Evolutionary conservation across 92 coral and sea anemone genomes (phyloP).

Genomic region (Heliopora coerulea): DNA sequence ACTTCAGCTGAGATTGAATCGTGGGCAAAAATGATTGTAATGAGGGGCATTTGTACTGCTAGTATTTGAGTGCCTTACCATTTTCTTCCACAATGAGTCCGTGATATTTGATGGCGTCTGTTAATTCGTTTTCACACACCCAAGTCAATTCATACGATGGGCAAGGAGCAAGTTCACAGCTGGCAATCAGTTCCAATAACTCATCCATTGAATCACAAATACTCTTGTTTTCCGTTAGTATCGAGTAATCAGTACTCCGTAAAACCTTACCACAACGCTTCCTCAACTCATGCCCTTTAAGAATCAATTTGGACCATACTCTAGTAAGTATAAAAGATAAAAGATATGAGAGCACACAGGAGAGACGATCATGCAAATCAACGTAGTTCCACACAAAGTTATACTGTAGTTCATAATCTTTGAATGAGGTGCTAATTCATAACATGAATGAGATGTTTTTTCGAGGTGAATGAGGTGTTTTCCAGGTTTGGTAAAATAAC

Average conservation of each 20-base stretch:
- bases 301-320: neutral
- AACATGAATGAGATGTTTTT: no score
- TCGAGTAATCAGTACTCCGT: neutral
- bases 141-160: neutral
- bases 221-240: neutral
- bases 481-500: no score
- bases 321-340: neutral
- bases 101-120: neutral
- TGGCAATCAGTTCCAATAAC: neutral
- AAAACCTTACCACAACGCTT: constrained; percentile 39
- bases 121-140: neutral
- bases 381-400: no score
- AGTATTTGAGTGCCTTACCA: neutral
- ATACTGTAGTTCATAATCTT: no score
- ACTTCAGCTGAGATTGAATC: no score
- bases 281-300: constrained; percentile 18
- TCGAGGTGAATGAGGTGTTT: no score
- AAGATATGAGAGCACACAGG: no score
- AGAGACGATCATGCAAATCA: no score
- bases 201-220: neutral
- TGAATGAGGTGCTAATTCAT: no score
- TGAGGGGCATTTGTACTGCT: no score
- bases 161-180: neutral
- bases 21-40: no score
- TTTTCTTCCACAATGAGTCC: neutral